Percentiles rank a stretch among this genome's conserved stretches.
Conservation (phyloP, 2,888 invertebrate genomes). For the Uropetala carovei region DNA sequence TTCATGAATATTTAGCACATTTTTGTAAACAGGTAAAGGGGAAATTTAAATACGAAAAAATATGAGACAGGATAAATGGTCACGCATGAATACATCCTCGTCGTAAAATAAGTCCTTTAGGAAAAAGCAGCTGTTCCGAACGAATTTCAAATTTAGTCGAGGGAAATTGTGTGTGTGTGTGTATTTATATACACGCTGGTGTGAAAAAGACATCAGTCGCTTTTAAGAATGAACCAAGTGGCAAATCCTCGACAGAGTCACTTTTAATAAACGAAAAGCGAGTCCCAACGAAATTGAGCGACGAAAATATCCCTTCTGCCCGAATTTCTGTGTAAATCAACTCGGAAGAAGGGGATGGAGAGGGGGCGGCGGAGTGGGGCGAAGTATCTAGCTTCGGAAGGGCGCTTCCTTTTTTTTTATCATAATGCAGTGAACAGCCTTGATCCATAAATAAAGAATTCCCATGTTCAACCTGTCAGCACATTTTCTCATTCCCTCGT, state of each 20-base stretch:
- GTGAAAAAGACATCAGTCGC: neutral
- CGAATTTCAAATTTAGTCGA: no score
- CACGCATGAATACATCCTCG: neutral
- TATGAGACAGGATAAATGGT: neutral
- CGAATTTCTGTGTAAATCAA: neutral
- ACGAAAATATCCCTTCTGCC: neutral
- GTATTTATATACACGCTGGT: neutral
- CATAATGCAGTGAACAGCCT: slow-evolving; percentile 7
- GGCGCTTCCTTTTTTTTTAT: neutral
- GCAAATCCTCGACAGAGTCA: neutral
- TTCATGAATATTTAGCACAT: neutral
- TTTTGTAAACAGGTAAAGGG: neutral
- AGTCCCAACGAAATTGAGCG: slow-evolving; percentile 1
- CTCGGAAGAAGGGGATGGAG: neutral
- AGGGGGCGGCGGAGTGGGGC: no score
- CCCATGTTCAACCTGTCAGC: neutral
- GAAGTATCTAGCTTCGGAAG: no score
- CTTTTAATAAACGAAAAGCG: slow-evolving; percentile 8
- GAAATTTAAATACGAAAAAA: neutral
- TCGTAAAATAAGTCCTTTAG: neutral
- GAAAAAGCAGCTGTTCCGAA: neutral
- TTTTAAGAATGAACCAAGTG: neutral
- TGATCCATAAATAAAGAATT: slow-evolving; percentile 21
- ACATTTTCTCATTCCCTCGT: neutral
- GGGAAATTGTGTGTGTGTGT: neutral